A percentile compares a stretch with the other conserved stretches of the same genome.
These are phyloP conservation scores for Protonibea diacanthus DNA, from an alignment of 2,797 vertebrate genomes.

Conservation along the genomic window DNA sequence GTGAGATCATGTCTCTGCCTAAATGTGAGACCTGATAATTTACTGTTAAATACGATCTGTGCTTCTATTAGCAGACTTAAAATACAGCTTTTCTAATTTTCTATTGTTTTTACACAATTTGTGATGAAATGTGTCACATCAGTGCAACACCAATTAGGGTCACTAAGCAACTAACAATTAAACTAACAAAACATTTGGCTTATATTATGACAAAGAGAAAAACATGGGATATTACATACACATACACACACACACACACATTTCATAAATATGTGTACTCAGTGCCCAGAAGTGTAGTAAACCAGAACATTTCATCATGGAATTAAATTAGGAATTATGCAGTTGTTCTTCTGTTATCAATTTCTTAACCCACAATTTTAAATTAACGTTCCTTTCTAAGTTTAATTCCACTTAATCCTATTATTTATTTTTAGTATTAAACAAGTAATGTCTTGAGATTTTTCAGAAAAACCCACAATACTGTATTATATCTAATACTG, in stretches of 20 bases:
- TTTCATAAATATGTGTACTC: neutral
- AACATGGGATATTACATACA: neutral
- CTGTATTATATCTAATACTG: neutral
- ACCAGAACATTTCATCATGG: neutral
- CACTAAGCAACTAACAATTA: neutral
- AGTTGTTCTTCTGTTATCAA: neutral
- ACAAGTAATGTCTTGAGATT: neutral
- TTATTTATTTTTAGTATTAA: neutral
- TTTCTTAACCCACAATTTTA: neutral
- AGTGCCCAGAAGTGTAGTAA: neutral
- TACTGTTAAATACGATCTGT: neutral
- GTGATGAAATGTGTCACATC: neutral
- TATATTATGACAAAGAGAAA: neutral
- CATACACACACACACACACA: neutral
- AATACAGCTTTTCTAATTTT: neutral
- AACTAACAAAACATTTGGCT: neutral
- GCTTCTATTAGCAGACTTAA: neutral
- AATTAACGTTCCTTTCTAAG: neutral
- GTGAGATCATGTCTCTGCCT: neutral
- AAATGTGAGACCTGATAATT: conserved; percentile 37
- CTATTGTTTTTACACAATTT: neutral
- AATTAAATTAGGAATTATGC: neutral
- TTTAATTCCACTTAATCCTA: neutral
- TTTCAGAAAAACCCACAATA: neutral
- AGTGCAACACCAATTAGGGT: neutral